Conservation (phyloP, 2,113 vertebrate genomes). For the Odontesthes bonariensis region DNA sequence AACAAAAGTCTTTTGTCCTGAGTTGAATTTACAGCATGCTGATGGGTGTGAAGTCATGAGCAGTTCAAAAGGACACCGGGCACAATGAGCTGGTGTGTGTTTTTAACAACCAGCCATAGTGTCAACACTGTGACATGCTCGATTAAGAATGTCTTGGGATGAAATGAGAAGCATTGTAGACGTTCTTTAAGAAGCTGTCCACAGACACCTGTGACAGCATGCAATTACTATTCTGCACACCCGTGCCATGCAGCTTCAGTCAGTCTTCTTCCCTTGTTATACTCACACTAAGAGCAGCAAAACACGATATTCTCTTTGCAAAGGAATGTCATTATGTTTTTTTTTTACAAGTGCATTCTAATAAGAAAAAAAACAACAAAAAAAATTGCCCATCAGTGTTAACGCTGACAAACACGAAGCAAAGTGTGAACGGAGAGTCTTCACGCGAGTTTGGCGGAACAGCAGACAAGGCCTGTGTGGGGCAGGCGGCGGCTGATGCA, state of each 20-base stretch:
- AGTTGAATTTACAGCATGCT: slow-evolving; percentile 19
- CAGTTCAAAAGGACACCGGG: slow-evolving; percentile 54
- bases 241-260: neutral
- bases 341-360: slow-evolving; percentile 6
- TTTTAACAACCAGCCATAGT: slow-evolving; percentile 46
- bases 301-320: neutral
- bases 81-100: slow-evolving; percentile 36
- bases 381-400: slow-evolving; percentile 55
- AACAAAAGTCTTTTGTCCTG: no score
- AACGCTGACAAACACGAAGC: slow-evolving; percentile 68
- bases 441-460: slow-evolving; percentile 63
- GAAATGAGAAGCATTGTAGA: neutral
- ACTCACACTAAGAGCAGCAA: neutral
- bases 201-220: slow-evolving; percentile 16
- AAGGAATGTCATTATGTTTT: neutral
- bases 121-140: slow-evolving; percentile 52
- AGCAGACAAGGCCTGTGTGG: slow-evolving; percentile 45
- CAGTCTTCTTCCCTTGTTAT: neutral
- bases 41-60: slow-evolving; percentile 65
- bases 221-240: slow-evolving; percentile 14
- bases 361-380: neutral
- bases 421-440: slow-evolving; percentile 70
- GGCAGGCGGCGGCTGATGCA: slow-evolving; percentile 49
- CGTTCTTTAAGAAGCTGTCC: slow-evolving; percentile 8
- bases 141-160: slow-evolving; percentile 29